phyloP scores from a whole-genome alignment of 2,113 vertebrate species.

The Opisthocomus hoazin region DNA sequence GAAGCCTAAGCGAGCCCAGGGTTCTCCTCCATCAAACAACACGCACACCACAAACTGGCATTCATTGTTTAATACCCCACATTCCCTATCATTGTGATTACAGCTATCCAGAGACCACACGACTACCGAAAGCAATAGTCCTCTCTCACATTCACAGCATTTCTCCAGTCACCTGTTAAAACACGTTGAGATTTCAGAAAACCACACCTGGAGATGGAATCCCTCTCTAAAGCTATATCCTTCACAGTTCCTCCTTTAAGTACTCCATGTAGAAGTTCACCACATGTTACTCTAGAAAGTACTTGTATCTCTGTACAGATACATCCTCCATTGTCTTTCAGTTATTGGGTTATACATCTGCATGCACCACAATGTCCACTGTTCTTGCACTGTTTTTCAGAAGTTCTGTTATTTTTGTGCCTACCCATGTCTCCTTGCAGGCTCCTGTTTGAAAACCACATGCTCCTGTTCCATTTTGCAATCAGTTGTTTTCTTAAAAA shows the following conservation, averaged over 20 bases:
- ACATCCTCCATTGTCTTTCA: neutral
- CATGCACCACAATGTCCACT: neutral
- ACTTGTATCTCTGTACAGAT: neutral
- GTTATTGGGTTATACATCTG: neutral
- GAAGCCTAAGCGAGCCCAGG: neutral
- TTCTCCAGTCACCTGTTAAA: conserved; percentile 12
- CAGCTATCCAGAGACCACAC: neutral
- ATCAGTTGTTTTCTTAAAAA: neutral
- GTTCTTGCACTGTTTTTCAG: neutral
- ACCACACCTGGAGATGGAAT: conserved; percentile 44
- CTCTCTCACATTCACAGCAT: neutral
- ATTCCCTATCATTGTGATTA: neutral
- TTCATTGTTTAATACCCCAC: neutral
- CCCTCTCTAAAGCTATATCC: neutral
- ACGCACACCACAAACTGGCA: neutral
- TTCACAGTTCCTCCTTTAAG: neutral
- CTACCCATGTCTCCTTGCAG: neutral
- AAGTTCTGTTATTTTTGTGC: neutral
- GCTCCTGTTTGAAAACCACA: neutral
- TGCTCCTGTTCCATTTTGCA: neutral
- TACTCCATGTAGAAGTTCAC: neutral
- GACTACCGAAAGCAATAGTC: neutral
- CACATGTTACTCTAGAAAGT: neutral
- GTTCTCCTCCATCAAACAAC: neutral
- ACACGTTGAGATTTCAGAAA: conserved; percentile 14